phyloP scores from a whole-genome alignment of 2,888 invertebrate species.

The Xylota segnis region DNA sequence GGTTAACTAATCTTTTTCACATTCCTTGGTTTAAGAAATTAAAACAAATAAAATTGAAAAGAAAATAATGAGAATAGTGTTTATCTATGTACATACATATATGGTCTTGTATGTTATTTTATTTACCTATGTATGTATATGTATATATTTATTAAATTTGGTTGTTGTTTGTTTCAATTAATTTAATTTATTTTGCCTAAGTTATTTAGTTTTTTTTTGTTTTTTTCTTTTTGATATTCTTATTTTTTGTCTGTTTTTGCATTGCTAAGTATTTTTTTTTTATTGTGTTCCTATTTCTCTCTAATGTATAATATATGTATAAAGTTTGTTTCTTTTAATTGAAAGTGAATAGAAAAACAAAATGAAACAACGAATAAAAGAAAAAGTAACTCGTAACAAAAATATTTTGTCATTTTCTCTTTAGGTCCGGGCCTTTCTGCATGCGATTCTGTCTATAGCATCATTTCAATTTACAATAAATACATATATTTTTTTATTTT shows the following conservation, averaged over 20 bases:
- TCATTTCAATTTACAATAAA: conserved; percentile 53
- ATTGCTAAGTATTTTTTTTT: conserved; percentile 49
- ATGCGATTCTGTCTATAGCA: conserved; percentile 49
- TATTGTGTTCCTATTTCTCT: conserved; percentile 70
- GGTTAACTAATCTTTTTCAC: conserved; percentile 48
- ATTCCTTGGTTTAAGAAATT: conserved; percentile 24
- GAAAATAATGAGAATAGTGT: background rate
- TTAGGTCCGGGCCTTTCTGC: conserved; percentile 55
- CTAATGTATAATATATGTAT: conserved; percentile 55
- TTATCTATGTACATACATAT: conserved; percentile 13
- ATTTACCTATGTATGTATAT: conserved; percentile 37
- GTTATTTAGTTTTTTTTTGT: conserved; percentile 17
- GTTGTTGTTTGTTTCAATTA: conserved; percentile 43
- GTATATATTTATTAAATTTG: conserved; percentile 73
- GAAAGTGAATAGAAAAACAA: conserved; percentile 20
- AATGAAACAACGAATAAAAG: conserved; percentile 39
- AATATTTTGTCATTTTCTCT: conserved; percentile 66
- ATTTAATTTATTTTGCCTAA: conserved; percentile 37
- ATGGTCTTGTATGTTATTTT: conserved; percentile 40
- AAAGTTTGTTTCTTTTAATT: conserved; percentile 23
- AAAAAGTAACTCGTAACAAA: conserved; percentile 69
- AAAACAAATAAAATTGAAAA: background rate
- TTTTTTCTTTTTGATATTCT: conserved; percentile 13
- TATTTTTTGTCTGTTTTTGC: conserved; percentile 36
- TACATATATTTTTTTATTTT: conserved; percentile 78